Percentiles rank a stretch among this genome's conserved stretches.
phyloP scores from a whole-genome alignment of 2,113 vertebrate genomes.

The Gasterosteus aculeatus region DNA sequence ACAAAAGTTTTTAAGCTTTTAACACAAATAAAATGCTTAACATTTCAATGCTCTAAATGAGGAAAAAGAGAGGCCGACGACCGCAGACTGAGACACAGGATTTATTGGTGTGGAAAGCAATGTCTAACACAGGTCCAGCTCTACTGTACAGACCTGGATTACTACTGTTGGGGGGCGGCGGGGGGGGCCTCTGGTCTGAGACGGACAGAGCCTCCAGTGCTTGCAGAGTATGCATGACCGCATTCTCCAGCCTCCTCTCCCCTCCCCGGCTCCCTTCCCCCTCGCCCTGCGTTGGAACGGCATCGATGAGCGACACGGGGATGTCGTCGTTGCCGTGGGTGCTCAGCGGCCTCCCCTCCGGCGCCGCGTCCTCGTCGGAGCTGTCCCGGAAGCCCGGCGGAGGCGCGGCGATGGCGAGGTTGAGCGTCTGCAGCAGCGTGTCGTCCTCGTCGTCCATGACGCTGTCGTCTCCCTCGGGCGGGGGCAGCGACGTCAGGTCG shows the following conservation, averaged over 20 bases:
- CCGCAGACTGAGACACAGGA: background rate
- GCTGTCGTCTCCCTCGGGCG: constrained; percentile 89
- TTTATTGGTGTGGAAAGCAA: background rate
- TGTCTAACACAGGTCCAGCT: background rate
- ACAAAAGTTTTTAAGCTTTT: too few species aligned
- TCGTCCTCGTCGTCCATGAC: constrained; percentile 92
- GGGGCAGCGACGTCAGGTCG: constrained; percentile 93
- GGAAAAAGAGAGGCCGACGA: background rate
- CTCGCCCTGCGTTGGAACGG: constrained; percentile 87
- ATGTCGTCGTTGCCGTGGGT: constrained; percentile 82
- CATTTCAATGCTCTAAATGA: background rate
- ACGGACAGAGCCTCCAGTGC: constrained; percentile 90
- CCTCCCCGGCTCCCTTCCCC: constrained; percentile 78
- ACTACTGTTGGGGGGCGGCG: constrained; percentile 81
- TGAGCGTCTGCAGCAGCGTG: constrained; percentile 90
- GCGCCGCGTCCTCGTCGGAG: constrained; percentile 87
- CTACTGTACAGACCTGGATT: constrained; percentile 87
- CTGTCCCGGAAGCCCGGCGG: constrained; percentile 95
- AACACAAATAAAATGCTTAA: background rate
- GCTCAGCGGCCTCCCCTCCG: constrained; percentile 79
- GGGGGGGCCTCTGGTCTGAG: constrained; percentile 85
- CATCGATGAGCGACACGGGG: constrained; percentile 93
- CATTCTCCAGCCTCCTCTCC: constrained; percentile 82
- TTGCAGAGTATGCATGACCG: constrained; percentile 88
- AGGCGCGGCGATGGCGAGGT: constrained; percentile 95